Evolutionary conservation across 2,888 invertebrate species (phyloP).

Genomic region (Neoaliturus tenellus): DNA sequence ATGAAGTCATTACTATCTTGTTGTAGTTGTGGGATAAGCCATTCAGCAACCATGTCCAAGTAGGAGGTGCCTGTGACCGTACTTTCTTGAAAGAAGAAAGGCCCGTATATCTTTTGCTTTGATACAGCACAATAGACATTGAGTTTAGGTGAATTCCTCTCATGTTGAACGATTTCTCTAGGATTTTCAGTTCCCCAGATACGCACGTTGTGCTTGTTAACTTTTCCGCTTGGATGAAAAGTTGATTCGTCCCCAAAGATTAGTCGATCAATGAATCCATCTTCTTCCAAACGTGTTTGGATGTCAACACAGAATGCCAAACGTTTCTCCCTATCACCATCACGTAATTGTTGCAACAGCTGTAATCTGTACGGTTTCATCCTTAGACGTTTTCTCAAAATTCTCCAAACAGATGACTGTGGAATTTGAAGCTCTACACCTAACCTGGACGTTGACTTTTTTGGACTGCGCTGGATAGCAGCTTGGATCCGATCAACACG

Average conservation of each 20-base stretch:
- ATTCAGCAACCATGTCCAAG: slow-evolving; percentile 50
- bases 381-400: slow-evolving; percentile 21
- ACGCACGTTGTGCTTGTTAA: slow-evolving; percentile 5
- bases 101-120: too few relatives aligned
- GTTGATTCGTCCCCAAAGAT: slow-evolving; percentile 20
- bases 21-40: slow-evolving; percentile 49
- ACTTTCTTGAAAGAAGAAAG: too few relatives aligned
- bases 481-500: slow-evolving; percentile 15
- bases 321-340: slow-evolving; percentile 12
- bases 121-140: too few relatives aligned
- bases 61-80: too few relatives aligned
- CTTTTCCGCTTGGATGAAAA: background rate
- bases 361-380: slow-evolving; percentile 7
- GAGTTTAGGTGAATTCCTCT: too few relatives aligned
- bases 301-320: slow-evolving; percentile 35
- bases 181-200: too few relatives aligned
- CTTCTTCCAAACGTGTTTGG: slow-evolving; percentile 18
- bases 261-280: slow-evolving; percentile 25
- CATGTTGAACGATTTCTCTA: too few relatives aligned
- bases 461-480: slow-evolving; percentile 24
- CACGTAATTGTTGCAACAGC: slow-evolving; percentile 10
- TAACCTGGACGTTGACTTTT: slow-evolving; percentile 14
- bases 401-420: slow-evolving; percentile 8
- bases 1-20: slow-evolving; percentile 52
- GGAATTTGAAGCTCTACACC: slow-evolving; percentile 40